phyloP scores from a whole-genome alignment of 2,888 invertebrate genomes.

The Liposcelis brunnea region DNA sequence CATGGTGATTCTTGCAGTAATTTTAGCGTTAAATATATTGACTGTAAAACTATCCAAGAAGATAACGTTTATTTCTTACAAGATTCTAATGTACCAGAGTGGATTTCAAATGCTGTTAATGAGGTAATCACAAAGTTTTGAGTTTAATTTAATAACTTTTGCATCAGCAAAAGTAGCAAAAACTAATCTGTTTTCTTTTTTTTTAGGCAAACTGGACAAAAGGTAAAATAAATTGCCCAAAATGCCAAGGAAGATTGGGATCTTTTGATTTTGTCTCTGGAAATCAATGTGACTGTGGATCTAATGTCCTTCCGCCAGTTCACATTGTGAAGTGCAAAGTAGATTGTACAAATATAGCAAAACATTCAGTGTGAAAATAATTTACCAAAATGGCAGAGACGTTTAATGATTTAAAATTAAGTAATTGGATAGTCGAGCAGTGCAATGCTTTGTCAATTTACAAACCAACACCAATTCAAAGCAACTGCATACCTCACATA shows the following conservation, averaged over 20 bases:
- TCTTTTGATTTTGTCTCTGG: slow-evolving; percentile 8
- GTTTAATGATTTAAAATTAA: slow-evolving; percentile 44
- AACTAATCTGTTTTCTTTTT: too few relatives aligned
- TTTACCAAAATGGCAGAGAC: slow-evolving; percentile 20
- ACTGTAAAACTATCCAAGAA: slow-evolving; percentile 1
- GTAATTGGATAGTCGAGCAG: slow-evolving; percentile 58
- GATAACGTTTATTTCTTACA: slow-evolving; percentile 3
- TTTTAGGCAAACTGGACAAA: slow-evolving; percentile 8
- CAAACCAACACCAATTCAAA: slow-evolving; percentile 65
- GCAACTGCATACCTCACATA: slow-evolving; percentile 62
- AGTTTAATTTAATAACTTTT: too few relatives aligned
- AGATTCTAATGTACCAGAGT: not conserved
- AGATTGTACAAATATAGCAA: not conserved
- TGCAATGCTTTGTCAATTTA: slow-evolving; percentile 53
- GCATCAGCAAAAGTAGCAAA: too few relatives aligned
- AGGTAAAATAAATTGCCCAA: slow-evolving; percentile 9
- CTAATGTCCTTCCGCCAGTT: slow-evolving; percentile 1
- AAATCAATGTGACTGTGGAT: slow-evolving; percentile 6
- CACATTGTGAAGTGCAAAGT: slow-evolving; percentile 7
- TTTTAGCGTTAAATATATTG: not conserved
- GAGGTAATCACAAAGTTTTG: too few relatives aligned
- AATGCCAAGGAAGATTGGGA: slow-evolving; percentile 1
- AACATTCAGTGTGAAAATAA: too few relatives aligned
- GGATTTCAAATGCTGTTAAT: not conserved
- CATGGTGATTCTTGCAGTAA: slow-evolving; percentile 2